phyloP scores from a whole-genome alignment of 2,797 vertebrate genomes.

The Myotis planiceps region DNA sequence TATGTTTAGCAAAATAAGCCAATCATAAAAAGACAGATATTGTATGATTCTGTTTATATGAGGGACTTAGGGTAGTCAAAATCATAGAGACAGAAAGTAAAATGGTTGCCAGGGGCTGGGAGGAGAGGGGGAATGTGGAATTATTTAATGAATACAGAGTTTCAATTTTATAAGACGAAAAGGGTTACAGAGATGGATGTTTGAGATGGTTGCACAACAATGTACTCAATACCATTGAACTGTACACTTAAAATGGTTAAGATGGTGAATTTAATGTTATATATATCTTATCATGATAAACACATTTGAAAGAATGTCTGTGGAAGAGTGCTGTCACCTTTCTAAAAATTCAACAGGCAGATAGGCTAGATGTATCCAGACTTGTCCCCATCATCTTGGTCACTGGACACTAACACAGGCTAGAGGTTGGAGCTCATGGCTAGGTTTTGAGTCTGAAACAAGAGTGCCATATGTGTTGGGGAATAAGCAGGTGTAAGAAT shows the following conservation, averaged over 20 bases:
- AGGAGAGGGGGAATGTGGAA: background rate
- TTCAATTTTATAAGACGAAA: background rate
- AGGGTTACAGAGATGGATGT: background rate
- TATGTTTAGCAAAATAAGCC: background rate
- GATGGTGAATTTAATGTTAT: background rate
- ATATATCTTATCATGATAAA: background rate
- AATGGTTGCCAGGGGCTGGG: background rate
- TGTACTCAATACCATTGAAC: background rate
- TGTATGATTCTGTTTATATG: background rate
- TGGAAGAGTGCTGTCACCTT: background rate
- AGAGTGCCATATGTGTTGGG: fast-evolving
- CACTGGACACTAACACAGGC: background rate
- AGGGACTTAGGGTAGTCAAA: background rate
- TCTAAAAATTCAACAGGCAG: too few relatives aligned
- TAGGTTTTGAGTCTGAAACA: background rate
- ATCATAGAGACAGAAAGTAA: background rate
- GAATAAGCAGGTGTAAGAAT: background rate
- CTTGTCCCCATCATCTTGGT: background rate
- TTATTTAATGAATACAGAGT: background rate
- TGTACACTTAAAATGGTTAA: background rate
- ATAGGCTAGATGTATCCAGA: background rate
- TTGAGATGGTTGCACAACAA: background rate
- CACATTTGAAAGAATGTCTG: background rate
- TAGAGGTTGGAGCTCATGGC: background rate
- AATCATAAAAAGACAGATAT: background rate